A percentile compares a stretch with the other conserved stretches of the same genome.
Conservation (phyloP, 2,797 vertebrate genomes). For the Hemitrygon akajei region DNA sequence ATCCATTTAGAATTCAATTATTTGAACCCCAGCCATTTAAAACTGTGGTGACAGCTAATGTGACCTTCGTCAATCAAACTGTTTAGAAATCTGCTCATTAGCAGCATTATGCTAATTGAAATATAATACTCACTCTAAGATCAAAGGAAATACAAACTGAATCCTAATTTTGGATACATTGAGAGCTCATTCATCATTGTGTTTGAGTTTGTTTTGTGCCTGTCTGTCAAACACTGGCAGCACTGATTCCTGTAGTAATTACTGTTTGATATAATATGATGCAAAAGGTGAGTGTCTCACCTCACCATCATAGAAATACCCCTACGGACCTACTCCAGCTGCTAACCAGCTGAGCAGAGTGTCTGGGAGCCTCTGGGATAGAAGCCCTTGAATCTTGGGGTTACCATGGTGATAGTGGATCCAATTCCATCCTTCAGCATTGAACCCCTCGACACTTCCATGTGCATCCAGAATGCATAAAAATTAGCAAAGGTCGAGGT, state of each 20-base stretch:
- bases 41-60: conserved; percentile 24
- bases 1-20: conserved; percentile 21
- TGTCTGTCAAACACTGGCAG: neutral
- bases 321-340: neutral
- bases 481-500: neutral
- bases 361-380: neutral
- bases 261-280: neutral
- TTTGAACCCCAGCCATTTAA: neutral
- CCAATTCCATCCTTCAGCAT: neutral
- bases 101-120: conserved; percentile 19
- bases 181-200: conserved; percentile 29
- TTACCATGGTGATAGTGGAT: neutral
- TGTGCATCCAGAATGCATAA: neutral
- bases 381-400: too few species aligned
- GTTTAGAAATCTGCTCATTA: neutral
- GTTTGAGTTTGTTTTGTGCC: neutral
- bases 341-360: neutral
- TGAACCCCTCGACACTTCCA: neutral
- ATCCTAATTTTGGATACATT: neutral
- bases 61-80: conserved; percentile 25
- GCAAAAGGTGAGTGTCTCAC: neutral
- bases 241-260: neutral
- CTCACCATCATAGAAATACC: neutral
- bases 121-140: neutral
- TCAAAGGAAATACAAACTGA: conserved; percentile 7